Conservation (phyloP, 2,113 vertebrate genomes). For the Tichodroma muraria region DNA sequence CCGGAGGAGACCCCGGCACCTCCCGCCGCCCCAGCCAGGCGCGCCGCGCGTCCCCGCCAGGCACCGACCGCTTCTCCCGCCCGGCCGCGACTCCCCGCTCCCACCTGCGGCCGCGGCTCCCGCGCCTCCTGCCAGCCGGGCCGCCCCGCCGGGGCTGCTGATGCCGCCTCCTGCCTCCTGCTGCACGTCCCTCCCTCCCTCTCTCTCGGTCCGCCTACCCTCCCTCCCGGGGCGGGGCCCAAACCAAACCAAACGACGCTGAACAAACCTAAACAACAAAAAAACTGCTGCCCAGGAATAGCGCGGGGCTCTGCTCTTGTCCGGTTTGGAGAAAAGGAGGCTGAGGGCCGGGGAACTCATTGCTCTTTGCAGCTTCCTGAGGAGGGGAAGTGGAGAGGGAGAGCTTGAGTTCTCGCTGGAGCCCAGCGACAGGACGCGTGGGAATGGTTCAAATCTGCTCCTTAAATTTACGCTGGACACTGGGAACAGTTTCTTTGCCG, state of each 20-base stretch:
- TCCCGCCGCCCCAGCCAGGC: background rate
- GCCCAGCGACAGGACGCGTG: rapidly evolving
- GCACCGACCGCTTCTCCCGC: background rate
- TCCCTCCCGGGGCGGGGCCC: background rate
- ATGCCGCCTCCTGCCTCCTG: background rate
- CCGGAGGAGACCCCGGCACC: background rate
- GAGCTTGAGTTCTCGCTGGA: background rate
- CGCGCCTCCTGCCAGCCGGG: background rate
- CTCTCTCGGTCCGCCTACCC: background rate
- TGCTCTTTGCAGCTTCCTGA: background rate
- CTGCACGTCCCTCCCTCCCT: background rate
- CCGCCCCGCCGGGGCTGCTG: rapidly evolving
- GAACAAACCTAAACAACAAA: rapidly evolving
- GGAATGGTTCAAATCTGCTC: background rate
- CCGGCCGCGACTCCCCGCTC: background rate
- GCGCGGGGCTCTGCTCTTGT: rapidly evolving
- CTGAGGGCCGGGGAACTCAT: rapidly evolving
- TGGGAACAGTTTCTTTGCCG: background rate
- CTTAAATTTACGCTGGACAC: rapidly evolving
- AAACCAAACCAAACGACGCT: rapidly evolving
- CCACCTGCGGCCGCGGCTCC: background rate
- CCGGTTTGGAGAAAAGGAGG: background rate
- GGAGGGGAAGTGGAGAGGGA: background rate
- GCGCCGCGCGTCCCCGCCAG: background rate
- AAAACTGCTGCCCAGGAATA: rapidly evolving